Percentiles rank a stretch among this genome's conserved stretches.
These are phyloP conservation scores for Laodelphax striatellus DNA, from an alignment of 1,140 invertebrate species.

Conservation along the genomic window DNA sequence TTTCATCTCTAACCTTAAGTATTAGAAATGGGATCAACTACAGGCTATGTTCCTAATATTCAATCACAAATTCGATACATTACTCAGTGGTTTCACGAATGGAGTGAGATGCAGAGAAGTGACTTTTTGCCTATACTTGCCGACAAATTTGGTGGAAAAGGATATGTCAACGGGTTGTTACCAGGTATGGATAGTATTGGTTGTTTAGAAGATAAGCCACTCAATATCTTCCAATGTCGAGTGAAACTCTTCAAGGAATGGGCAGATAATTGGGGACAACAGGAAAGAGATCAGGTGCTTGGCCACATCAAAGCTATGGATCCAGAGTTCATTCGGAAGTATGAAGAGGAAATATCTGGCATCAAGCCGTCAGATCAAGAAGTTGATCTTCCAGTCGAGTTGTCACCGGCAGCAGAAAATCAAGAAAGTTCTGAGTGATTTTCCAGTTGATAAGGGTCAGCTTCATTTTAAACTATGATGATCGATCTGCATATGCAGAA, in stretches of 20 bases:
- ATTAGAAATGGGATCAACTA: too few relatives aligned
- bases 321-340: conserved; percentile 53
- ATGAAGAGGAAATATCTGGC: conserved; percentile 39
- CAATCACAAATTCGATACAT: conserved; percentile 64
- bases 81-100: conserved; percentile 78
- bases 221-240: conserved; percentile 77
- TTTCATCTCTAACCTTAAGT: too few relatives aligned
- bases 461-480: too few relatives aligned
- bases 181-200: conserved; percentile 50
- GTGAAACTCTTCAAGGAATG: conserved; percentile 81
- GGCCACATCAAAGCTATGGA: conserved; percentile 56
- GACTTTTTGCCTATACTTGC: conserved; percentile 71
- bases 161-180: conserved; percentile 60
- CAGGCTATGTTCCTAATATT: conserved; percentile 18
- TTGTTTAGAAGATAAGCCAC: conserved; percentile 52
- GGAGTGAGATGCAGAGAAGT: conserved; percentile 72
- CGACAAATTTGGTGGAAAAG: conserved; percentile 44
- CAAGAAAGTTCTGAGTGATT: too few relatives aligned
- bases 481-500: too few relatives aligned
- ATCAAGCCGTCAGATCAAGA: not conserved
- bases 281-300: conserved; percentile 57
- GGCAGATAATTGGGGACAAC: conserved; percentile 66
- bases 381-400: not conserved
- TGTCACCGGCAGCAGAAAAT: too few relatives aligned
- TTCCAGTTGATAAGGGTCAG: too few relatives aligned